Evolutionary conservation across 2,113 vertebrate species (phyloP), one percentile per base, ranked within the genome.

Genomic region (Ceuthmochares aereus): DNA sequence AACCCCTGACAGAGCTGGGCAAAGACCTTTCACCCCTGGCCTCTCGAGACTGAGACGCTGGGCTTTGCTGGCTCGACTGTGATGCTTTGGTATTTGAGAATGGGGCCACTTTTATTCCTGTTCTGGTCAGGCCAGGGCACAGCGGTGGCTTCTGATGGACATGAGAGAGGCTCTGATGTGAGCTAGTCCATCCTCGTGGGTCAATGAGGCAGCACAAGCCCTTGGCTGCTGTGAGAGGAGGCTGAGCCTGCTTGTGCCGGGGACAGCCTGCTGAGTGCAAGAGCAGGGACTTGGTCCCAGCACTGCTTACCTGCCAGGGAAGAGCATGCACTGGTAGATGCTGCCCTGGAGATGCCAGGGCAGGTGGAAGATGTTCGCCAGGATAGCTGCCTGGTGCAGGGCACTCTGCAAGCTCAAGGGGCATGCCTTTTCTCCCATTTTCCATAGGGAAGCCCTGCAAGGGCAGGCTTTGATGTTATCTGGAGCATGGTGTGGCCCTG

Each of bases 1-100:
- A 73, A 43, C 9, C 29, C n/a, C 40, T 58, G 62, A 37, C 34
- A 67, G 84, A 78, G 26, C 29, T 40, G 32, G n/a, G 17, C 49
- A 75, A 23, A 67, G 32, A 19, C 23, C 27, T 36, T 87, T 79
- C 13, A 36, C n/a, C 13, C 8, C 52, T 62, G n/a, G 10, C 30
- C 56, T 87, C 52, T 23, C 5, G 1, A 16, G 12, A 36, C 43
- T 0, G 3, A 84, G 32, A n/a, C 1, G 10, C 18, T 1, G 1
- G 30, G 2, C 29, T 86, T 30, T 76, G 49, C 49, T 51, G 34
- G 58, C 73, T 82, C 58, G 26, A 49, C 30, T 56, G 36, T 14
- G 10, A 26, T 36, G 11, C 77, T 78, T 49, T 34, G 42, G 43
- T 68, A 5, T 52, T 81, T 56, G 58, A n/a, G 30, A 84, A 34